Evolutionary conservation across 1,140 invertebrate genomes (phyloP).

Genomic region (Cydia fagiglandana): DNA sequence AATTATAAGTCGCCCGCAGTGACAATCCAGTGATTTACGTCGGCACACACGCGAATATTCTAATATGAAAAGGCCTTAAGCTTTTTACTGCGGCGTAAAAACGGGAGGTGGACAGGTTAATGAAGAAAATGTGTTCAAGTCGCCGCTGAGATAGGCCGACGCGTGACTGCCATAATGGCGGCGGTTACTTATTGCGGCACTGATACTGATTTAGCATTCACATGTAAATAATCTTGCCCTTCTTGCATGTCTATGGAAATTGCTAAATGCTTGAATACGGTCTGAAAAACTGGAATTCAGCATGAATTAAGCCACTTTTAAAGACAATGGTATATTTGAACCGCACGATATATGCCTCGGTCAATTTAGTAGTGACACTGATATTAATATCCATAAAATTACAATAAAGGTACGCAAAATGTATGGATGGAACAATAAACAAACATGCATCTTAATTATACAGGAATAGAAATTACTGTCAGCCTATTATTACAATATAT

Average conservation of each 20-base stretch:
- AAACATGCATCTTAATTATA: too few species aligned
- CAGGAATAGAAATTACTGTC: too few species aligned
- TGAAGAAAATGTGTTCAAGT: slow-evolving; percentile 70
- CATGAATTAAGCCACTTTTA: background rate
- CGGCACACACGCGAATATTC: slow-evolving; percentile 75
- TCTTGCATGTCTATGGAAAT: background rate
- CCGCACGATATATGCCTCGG: slow-evolving; percentile 1
- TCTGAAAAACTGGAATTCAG: background rate
- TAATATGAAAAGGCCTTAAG: slow-evolving; percentile 69
- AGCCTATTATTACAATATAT: too few species aligned
- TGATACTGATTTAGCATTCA: slow-evolving; percentile 47
- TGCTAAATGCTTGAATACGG: background rate
- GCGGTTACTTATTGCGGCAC: slow-evolving; percentile 49
- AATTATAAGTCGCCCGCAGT: slow-evolving; percentile 77
- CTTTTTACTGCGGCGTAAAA: slow-evolving; percentile 60
- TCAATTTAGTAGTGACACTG: too few species aligned
- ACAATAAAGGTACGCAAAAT: too few species aligned
- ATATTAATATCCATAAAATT: too few species aligned
- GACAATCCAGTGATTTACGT: slow-evolving; percentile 78
- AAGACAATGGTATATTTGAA: background rate
- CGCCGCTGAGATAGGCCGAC: slow-evolving; percentile 57
- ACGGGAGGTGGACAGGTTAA: slow-evolving; percentile 70
- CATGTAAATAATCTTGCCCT: background rate
- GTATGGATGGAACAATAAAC: too few species aligned
- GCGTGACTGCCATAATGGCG: slow-evolving; percentile 58